Conservation (phyloP, 2,113 vertebrate genomes). For the Epinephelus moara region DNA sequence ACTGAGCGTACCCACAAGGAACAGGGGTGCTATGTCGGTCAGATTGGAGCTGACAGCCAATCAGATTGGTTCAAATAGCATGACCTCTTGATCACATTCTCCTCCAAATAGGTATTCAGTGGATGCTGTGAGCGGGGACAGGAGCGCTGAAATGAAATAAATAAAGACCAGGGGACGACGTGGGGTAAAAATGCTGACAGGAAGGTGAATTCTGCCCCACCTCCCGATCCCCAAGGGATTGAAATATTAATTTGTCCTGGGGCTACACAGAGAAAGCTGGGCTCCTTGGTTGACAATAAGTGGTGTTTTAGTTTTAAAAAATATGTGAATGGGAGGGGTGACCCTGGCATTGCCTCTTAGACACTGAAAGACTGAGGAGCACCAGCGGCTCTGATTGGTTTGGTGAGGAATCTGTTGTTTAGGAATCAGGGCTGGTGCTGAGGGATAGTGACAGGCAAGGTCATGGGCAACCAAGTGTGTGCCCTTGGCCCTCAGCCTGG, state of each 20-base stretch:
- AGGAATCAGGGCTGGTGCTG: slow-evolving; percentile 65
- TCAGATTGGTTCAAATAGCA: slow-evolving; percentile 86
- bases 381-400: slow-evolving; percentile 70
- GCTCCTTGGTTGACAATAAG: slow-evolving; percentile 89
- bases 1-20: slow-evolving; percentile 90
- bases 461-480: slow-evolving; percentile 77
- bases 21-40: slow-evolving; percentile 83
- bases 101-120: slow-evolving; percentile 78
- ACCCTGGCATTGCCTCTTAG: slow-evolving; percentile 43
- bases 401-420: slow-evolving; percentile 71
- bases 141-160: slow-evolving; percentile 78
- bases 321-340: slow-evolving; percentile 46
- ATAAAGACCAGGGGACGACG: slow-evolving; percentile 70
- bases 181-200: slow-evolving; percentile 86
- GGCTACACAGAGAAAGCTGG: slow-evolving; percentile 87
- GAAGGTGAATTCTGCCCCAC: slow-evolving; percentile 81
- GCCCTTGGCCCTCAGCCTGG: slow-evolving; percentile 81
- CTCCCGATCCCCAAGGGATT: slow-evolving; percentile 90
- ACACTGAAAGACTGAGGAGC: slow-evolving; percentile 58
- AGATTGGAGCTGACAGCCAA: slow-evolving; percentile 92
- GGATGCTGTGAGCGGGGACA: slow-evolving; percentile 68
- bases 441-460: slow-evolving; percentile 85
- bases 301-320: slow-evolving; percentile 89
- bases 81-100: slow-evolving; percentile 83
- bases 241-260: slow-evolving; percentile 97